phyloP scores from a whole-genome alignment of 2,888 invertebrate species.

The Habroteleia sp. region DNA sequence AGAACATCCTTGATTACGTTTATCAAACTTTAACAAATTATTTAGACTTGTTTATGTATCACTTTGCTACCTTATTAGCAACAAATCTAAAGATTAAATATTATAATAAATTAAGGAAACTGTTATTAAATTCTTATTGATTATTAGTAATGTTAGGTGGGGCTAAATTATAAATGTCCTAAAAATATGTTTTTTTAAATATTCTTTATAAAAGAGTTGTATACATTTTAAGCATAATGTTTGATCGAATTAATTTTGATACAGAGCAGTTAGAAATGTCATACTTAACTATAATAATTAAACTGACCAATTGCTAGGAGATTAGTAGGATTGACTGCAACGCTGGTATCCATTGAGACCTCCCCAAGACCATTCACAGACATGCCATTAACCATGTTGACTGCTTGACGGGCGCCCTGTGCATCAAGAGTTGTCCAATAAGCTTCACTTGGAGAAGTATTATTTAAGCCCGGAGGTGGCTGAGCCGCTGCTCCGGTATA shows the following conservation, averaged over 20 bases:
- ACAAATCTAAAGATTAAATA: too few species aligned
- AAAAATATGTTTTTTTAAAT: too few species aligned
- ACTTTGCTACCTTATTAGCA: too few species aligned
- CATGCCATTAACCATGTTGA: slow-evolving; percentile 89
- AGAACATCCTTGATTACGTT: too few species aligned
- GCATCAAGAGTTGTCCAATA: slow-evolving; percentile 94
- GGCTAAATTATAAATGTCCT: too few species aligned
- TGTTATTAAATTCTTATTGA: too few species aligned
- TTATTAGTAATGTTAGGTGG: too few species aligned
- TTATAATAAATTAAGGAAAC: too few species aligned
- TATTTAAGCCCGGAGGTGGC: slow-evolving; percentile 95
- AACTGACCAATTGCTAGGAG: slow-evolving; percentile 79
- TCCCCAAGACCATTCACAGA: slow-evolving; percentile 88
- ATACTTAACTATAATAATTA: slow-evolving; percentile 47
- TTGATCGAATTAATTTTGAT: too few species aligned
- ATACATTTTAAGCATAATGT: not conserved
- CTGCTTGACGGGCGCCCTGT: slow-evolving; percentile 85
- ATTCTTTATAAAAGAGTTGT: too few species aligned
- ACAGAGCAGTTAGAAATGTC: slow-evolving; percentile 1
- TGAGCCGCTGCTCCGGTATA: slow-evolving; percentile 96
- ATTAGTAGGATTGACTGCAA: slow-evolving; percentile 83
- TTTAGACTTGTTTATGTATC: too few species aligned
- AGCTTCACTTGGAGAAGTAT: slow-evolving; percentile 95
- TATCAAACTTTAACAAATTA: too few species aligned
- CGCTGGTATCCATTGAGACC: slow-evolving; percentile 86